phyloP scores from a whole-genome alignment of 2,113 vertebrate species.

The Colaptes auratus region DNA sequence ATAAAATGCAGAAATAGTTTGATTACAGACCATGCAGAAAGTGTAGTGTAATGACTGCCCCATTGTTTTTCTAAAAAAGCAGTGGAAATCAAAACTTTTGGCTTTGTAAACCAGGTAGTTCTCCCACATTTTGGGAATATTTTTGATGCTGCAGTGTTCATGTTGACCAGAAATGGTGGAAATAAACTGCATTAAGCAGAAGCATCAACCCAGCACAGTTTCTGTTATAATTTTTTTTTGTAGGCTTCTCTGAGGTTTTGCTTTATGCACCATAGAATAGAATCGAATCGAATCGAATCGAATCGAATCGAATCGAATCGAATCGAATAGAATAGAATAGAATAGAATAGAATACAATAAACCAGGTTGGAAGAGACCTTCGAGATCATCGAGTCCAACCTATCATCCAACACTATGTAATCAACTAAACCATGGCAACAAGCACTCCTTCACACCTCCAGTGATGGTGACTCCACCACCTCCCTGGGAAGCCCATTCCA shows the following conservation, averaged over 20 bases:
- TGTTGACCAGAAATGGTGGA: not conserved
- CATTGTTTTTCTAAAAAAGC: not conserved
- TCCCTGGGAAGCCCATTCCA: no score
- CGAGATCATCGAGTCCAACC: no score
- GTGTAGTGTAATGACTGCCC: not conserved
- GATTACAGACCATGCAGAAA: not conserved
- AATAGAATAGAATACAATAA: no score
- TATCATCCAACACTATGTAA: no score
- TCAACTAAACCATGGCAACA: no score
- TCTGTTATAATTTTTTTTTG: not conserved
- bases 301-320: no score
- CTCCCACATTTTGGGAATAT: not conserved
- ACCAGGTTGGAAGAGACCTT: no score
- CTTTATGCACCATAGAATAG: not conserved
- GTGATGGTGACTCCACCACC: no score
- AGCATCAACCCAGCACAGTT: not conserved
- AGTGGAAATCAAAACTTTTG: not conserved
- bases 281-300: no score
- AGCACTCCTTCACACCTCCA: no score
- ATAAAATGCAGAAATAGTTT: not conserved
- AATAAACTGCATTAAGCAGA: not conserved
- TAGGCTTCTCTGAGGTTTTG: not conserved
- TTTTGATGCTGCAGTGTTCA: not conserved
- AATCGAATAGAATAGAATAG: no score
- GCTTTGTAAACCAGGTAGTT: not conserved